Conservation (phyloP, 2,113 vertebrate species). For the Callorhinus ursinus region DNA sequence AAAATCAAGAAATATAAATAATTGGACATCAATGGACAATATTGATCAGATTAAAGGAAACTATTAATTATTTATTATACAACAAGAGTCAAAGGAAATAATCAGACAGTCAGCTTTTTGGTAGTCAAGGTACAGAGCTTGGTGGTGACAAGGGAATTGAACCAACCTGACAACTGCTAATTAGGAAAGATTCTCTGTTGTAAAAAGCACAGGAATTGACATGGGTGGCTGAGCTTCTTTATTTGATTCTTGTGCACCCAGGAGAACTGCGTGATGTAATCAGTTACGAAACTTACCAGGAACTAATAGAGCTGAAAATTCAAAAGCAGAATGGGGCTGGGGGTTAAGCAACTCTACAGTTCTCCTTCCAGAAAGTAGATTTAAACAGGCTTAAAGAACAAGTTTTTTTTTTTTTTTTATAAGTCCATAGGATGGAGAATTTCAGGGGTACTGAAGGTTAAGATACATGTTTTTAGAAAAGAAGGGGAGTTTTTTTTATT, state of each 20-base stretch:
- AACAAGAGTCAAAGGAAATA: neutral
- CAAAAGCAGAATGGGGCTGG: neutral
- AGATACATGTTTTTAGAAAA: neutral
- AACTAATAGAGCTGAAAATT: conserved; percentile 9
- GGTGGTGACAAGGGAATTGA: neutral
- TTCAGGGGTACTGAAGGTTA: neutral
- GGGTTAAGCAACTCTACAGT: neutral
- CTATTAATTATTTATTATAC: neutral
- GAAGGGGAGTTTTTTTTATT: neutral
- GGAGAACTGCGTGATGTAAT: neutral
- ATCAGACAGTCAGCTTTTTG: neutral
- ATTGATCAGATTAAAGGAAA: neutral
- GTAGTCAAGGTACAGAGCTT: neutral
- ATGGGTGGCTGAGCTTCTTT: conserved; percentile 5
- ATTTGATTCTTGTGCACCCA: conserved; percentile 23
- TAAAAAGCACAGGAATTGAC: conserved; percentile 2
- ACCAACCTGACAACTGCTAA: neutral
- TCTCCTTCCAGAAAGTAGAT: neutral
- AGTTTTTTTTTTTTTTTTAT: neutral
- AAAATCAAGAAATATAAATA: neutral
- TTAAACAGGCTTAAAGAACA: neutral
- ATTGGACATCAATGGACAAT: neutral
- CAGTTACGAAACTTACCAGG: neutral
- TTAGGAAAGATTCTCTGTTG: conserved; percentile 8
- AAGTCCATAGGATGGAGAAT: neutral